These are phyloP conservation scores for Eonycteris spelaea DNA, from an alignment of 2,113 vertebrate genomes.

Conservation along the genomic window DNA sequence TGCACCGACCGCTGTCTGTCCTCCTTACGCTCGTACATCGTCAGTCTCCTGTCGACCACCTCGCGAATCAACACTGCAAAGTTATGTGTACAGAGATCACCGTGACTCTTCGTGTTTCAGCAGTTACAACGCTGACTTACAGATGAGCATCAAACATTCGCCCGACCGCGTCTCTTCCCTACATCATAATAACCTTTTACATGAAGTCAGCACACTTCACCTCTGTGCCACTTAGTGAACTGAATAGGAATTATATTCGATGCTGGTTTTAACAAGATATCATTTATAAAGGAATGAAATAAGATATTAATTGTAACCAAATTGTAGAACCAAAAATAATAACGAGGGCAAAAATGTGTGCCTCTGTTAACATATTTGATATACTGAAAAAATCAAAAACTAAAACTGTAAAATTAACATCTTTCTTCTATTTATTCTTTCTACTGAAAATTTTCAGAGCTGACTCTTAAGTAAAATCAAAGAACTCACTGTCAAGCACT, in stretches of 20 bases:
- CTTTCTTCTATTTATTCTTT: not conserved
- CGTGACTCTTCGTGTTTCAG: not conserved
- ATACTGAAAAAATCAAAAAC: not conserved
- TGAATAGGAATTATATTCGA: not conserved
- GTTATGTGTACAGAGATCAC: not conserved
- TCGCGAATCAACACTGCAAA: conserved; percentile 87
- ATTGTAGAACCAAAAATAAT: not conserved
- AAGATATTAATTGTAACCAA: not conserved
- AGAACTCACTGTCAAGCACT: conserved; percentile 91
- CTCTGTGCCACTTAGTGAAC: not conserved
- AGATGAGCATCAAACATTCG: not conserved
- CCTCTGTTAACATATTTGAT: not conserved
- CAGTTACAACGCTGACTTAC: not conserved
- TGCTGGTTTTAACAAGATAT: not conserved
- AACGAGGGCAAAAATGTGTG: not conserved
- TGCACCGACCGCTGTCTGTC: rapidly evolving
- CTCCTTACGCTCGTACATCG: conserved; percentile 36
- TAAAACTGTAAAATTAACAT: not conserved
- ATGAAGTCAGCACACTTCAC: not conserved
- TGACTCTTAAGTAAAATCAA: not conserved
- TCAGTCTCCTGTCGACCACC: conserved; percentile 80
- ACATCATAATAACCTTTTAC: not conserved
- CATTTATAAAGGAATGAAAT: not conserved
- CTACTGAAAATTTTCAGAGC: not conserved
- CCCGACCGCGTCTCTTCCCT: not conserved